Conservation (phyloP, 1,140 invertebrate species). For the Drosophila willistoni region DNA sequence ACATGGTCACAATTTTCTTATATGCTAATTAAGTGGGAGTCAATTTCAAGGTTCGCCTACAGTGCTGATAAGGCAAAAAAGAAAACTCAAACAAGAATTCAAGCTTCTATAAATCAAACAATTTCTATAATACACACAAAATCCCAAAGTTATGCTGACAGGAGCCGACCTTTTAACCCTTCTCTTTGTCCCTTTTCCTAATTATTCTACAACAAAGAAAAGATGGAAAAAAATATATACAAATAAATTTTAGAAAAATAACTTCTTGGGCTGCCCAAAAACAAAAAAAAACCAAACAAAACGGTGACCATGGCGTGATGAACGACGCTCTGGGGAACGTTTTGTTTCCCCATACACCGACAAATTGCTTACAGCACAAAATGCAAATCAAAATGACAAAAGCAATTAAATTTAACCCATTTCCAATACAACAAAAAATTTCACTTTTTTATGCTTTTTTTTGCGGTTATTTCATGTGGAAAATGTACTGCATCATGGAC, state of each 20-base stretch:
- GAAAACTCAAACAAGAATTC: slow-evolving; percentile 18
- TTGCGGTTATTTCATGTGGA: slow-evolving; percentile 81
- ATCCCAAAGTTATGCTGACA: slow-evolving; percentile 68
- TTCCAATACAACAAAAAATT: slow-evolving; percentile 65
- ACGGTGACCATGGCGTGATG: slow-evolving; percentile 57
- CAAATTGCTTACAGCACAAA: slow-evolving; percentile 74
- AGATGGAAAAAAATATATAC: slow-evolving; percentile 31
- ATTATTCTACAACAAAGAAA: slow-evolving; percentile 53
- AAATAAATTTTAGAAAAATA: slow-evolving; percentile 65
- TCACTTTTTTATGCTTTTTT: slow-evolving; percentile 47
- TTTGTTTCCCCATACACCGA: slow-evolving; percentile 44
- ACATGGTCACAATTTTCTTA: slow-evolving; percentile 12
- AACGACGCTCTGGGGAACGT: slow-evolving; percentile 70
- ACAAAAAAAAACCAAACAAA: not conserved
- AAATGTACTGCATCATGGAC: slow-evolving; percentile 80
- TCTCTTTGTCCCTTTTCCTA: slow-evolving; percentile 46
- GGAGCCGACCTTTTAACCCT: slow-evolving; percentile 68
- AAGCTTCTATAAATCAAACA: slow-evolving; percentile 66
- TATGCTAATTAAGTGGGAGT: slow-evolving; percentile 31
- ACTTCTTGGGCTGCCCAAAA: slow-evolving; percentile 36
- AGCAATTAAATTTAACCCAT: slow-evolving; percentile 82
- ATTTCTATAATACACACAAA: slow-evolving; percentile 28
- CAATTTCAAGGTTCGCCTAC: slow-evolving; percentile 48
- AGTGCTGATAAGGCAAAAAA: slow-evolving; percentile 40
- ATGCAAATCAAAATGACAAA: slow-evolving; percentile 82